These are phyloP conservation scores for Tor tambroides DNA, from an alignment of 2,113 vertebrate genomes.

Conservation along the genomic window DNA sequence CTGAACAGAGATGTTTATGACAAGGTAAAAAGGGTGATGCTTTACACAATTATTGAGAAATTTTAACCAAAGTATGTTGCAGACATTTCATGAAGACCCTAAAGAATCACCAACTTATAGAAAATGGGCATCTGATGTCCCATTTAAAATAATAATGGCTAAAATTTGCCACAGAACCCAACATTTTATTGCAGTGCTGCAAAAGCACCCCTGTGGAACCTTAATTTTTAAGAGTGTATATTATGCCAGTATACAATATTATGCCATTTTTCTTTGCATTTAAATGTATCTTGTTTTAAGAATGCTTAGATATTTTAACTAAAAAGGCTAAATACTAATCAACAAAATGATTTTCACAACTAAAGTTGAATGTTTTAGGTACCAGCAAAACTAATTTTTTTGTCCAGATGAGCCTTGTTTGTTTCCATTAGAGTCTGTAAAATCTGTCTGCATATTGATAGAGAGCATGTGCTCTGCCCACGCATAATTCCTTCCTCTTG, in stretches of 20 bases:
- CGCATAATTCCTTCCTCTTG: conserved; percentile 74
- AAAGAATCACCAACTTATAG: too few species aligned
- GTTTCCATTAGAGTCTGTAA: conserved; percentile 5
- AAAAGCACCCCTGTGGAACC: too few species aligned
- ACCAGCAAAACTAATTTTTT: background rate
- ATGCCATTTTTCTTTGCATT: background rate
- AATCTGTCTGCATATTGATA: conserved; percentile 8
- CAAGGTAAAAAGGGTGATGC: too few species aligned
- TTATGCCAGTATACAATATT: background rate
- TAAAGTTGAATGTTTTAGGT: background rate
- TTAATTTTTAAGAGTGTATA: background rate
- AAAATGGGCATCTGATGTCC: too few species aligned
- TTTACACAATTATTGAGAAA: too few species aligned
- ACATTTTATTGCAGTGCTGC: too few species aligned
- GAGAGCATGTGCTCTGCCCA: conserved; percentile 64
- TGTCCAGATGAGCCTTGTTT: background rate
- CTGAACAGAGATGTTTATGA: too few species aligned
- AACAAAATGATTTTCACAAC: background rate
- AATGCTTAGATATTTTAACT: background rate
- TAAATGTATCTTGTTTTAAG: background rate
- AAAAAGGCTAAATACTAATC: background rate
- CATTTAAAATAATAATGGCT: background rate
- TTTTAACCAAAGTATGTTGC: too few species aligned
- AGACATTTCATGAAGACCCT: too few species aligned
- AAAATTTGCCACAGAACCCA: background rate